Evolutionary conservation across 2,113 vertebrate species (phyloP).

Genomic region (Felis chaus): DNA sequence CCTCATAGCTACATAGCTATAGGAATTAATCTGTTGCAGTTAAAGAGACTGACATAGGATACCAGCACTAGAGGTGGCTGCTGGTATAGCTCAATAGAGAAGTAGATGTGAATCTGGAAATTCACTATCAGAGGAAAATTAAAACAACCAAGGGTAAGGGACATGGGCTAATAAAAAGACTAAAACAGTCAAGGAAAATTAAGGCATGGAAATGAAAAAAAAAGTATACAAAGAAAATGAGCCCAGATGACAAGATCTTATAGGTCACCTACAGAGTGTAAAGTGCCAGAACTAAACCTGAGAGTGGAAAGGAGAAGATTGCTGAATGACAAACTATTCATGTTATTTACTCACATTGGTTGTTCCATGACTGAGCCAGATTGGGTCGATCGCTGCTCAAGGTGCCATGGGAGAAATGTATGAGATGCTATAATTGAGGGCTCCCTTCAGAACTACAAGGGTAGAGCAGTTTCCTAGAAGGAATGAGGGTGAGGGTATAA

Average conservation of each 20-base stretch:
- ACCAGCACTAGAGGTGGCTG: neutral
- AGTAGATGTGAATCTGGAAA: neutral
- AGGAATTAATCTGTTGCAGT: neutral
- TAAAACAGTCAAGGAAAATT: neutral
- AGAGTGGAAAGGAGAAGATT: neutral
- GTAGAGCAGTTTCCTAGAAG: neutral
- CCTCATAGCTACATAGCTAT: neutral
- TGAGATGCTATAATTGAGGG: neutral
- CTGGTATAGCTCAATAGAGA: neutral
- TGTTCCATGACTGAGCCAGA: neutral
- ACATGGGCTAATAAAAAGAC: neutral
- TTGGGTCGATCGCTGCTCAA: neutral
- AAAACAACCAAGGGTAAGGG: neutral
- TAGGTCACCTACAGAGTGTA: neutral
- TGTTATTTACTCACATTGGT: neutral
- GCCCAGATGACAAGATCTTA: neutral
- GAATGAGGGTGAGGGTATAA: neutral
- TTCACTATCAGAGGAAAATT: neutral
- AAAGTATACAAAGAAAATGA: neutral
- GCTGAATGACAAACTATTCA: neutral
- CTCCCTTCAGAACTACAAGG: neutral
- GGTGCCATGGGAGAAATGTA: neutral
- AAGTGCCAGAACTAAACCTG: neutral
- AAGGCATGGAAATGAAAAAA: neutral
- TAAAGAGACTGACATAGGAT: neutral